These are phyloP conservation scores for Pandemis corylana DNA, from an alignment of 2,888 invertebrate species.

Conservation along the genomic window DNA sequence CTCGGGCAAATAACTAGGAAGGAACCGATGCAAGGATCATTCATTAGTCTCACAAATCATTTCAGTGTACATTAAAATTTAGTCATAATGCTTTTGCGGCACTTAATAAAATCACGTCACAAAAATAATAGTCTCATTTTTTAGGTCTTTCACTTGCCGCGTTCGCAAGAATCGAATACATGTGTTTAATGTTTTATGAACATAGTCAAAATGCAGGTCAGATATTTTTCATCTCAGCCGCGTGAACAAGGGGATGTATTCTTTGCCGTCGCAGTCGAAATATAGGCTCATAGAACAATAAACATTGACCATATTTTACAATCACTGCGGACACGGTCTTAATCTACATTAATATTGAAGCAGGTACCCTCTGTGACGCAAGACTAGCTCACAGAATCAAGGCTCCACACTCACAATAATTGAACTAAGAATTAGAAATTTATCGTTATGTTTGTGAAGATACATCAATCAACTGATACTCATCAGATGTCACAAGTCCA, in stretches of 20 bases:
- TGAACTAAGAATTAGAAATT: not conserved
- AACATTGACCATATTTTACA: too few species aligned
- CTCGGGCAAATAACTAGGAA: slow-evolving; percentile 15
- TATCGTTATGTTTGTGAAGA: not conserved
- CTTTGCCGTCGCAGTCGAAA: too few species aligned
- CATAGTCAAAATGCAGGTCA: too few species aligned
- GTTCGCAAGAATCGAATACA: too few species aligned
- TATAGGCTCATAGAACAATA: too few species aligned
- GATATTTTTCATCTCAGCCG: too few species aligned
- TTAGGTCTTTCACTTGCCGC: not conserved
- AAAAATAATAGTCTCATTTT: not conserved
- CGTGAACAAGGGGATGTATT: too few species aligned
- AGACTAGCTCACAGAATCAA: not conserved
- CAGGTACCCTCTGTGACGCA: not conserved
- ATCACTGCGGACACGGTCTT: too few species aligned
- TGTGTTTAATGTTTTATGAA: too few species aligned
- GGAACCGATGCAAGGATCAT: slow-evolving; percentile 27
- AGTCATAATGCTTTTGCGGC: slow-evolving; percentile 5
- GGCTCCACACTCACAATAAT: not conserved
- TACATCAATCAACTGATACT: not conserved
- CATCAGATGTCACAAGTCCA: not conserved
- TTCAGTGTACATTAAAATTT: slow-evolving; percentile 3
- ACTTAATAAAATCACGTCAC: not conserved
- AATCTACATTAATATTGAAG: not conserved
- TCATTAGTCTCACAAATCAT: slow-evolving; percentile 3